Percentiles rank a stretch among this genome's conserved stretches.
Evolutionary conservation across 2,113 vertebrate genomes (phyloP).

Genomic region (Neoarius graeffei): DNA sequence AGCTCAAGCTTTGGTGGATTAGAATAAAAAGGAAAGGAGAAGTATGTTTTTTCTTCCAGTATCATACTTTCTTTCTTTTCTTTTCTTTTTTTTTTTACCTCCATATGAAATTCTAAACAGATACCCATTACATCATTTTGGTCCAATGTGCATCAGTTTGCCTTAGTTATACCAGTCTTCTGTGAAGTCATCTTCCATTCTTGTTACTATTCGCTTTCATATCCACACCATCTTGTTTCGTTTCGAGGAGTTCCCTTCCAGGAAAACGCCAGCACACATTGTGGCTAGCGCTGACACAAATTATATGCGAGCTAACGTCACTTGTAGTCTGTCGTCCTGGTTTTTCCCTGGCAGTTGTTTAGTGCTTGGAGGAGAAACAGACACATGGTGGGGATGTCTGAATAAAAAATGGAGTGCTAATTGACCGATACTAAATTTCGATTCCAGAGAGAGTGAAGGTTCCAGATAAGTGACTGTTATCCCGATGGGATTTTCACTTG

Average conservation of each 20-base stretch:
- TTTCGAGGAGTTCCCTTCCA: constrained; percentile 12
- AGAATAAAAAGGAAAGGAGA: not conserved
- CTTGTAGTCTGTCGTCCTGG: not conserved
- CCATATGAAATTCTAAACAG: not conserved
- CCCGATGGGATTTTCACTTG: not conserved
- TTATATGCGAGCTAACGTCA: constrained; percentile 13
- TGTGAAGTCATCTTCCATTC: not conserved
- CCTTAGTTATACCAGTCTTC: not conserved
- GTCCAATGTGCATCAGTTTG: not conserved
- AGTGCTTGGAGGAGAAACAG: constrained; percentile 8
- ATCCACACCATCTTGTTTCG: not conserved
- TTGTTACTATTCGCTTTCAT: not conserved
- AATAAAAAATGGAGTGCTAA: constrained; percentile 25
- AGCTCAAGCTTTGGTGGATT: not conserved
- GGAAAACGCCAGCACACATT: constrained; percentile 13
- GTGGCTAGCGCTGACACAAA: constrained; percentile 11
- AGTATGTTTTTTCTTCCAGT: not conserved
- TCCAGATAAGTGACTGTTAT: not conserved
- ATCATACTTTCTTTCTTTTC: too few species aligned
- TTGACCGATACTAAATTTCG: not conserved
- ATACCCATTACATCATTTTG: not conserved
- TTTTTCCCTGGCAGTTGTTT: constrained; percentile 17
- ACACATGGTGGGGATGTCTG: constrained; percentile 6
- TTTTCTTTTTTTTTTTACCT: not conserved
- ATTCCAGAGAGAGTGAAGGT: not conserved